phyloP scores from a whole-genome alignment of 1,140 invertebrate species.

The Drosophila ercepeae region DNA sequence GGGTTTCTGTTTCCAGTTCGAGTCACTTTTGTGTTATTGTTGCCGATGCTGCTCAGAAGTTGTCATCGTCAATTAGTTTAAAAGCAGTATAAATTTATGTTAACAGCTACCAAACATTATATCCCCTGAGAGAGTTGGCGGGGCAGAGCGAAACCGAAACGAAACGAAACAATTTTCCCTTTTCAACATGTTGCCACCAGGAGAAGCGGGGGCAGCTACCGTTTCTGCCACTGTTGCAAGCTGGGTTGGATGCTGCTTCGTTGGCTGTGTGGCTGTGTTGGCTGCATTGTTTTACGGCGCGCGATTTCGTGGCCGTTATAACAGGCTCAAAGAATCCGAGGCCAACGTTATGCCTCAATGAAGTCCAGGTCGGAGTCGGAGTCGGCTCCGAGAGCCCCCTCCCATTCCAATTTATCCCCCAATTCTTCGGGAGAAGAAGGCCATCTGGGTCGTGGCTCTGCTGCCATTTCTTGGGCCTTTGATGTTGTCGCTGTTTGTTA shows the following conservation, averaged over 20 bases:
- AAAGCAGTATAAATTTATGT: constrained; percentile 73
- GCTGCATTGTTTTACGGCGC: constrained; percentile 49
- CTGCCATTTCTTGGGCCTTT: constrained; percentile 26
- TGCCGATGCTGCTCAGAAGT: constrained; percentile 48
- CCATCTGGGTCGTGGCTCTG: constrained; percentile 52
- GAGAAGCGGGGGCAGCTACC: constrained; percentile 28
- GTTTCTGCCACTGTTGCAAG: constrained; percentile 51
- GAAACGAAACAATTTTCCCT: constrained; percentile 57
- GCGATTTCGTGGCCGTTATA: constrained; percentile 64
- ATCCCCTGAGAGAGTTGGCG: constrained; percentile 39
- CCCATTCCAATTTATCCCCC: neutral
- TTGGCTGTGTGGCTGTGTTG: constrained; percentile 1
- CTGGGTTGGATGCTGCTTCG: constrained; percentile 4
- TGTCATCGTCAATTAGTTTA: constrained; percentile 76
- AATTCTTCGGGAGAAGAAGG: neutral
- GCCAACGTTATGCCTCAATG: constrained; percentile 51
- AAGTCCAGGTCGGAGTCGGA: constrained; percentile 15
- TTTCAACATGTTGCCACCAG: constrained; percentile 38
- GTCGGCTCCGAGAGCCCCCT: neutral
- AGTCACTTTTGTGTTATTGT: constrained; percentile 14
- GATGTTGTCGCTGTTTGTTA: constrained; percentile 62
- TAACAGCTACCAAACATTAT: constrained; percentile 68
- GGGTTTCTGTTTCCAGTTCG: too few relatives aligned
- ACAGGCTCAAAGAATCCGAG: constrained; percentile 42
- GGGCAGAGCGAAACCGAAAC: constrained; percentile 32